Percentiles rank a stretch among this genome's conserved stretches.
These are phyloP conservation scores for Tragelaphus scriptus DNA, from an alignment of 2,113 vertebrate genomes.

Conservation along the genomic window DNA sequence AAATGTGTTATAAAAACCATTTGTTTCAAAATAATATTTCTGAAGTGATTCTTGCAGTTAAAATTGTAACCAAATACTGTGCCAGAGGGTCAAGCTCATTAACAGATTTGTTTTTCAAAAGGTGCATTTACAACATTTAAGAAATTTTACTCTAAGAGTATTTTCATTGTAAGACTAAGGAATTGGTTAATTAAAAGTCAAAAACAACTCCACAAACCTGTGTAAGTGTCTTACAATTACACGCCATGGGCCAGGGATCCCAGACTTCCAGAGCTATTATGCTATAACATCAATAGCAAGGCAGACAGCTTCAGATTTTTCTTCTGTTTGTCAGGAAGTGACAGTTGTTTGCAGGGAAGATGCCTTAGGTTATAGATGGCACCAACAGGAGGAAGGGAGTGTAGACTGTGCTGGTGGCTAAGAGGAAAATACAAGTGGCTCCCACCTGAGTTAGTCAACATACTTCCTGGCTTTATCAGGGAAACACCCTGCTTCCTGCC, in stretches of 20 bases:
- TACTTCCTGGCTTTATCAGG: neutral
- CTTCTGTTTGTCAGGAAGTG: neutral
- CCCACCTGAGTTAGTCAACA: neutral
- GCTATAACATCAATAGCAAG: neutral
- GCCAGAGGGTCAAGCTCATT: neutral
- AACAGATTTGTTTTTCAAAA: neutral
- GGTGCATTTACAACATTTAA: neutral
- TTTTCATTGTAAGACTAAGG: neutral
- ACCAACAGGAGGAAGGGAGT: fast-evolving
- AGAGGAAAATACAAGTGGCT: fast-evolving
- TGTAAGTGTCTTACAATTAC: neutral
- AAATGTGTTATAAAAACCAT: neutral
- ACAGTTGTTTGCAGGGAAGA: neutral
- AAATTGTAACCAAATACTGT: neutral
- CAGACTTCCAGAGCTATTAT: neutral
- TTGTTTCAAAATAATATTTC: neutral
- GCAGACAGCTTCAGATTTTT: neutral
- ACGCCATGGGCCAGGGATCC: neutral
- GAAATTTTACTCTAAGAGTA: neutral
- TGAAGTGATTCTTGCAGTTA: neutral
- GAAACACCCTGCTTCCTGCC: neutral
- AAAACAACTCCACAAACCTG: neutral
- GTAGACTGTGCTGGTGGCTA: no score
- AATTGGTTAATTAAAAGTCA: neutral
- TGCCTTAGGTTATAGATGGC: fast-evolving